Percentiles rank a stretch among this genome's conserved stretches.
These are phyloP conservation scores for Sebastolobus alascanus DNA, from an alignment of 2,797 vertebrate species.

Conservation along the genomic window DNA sequence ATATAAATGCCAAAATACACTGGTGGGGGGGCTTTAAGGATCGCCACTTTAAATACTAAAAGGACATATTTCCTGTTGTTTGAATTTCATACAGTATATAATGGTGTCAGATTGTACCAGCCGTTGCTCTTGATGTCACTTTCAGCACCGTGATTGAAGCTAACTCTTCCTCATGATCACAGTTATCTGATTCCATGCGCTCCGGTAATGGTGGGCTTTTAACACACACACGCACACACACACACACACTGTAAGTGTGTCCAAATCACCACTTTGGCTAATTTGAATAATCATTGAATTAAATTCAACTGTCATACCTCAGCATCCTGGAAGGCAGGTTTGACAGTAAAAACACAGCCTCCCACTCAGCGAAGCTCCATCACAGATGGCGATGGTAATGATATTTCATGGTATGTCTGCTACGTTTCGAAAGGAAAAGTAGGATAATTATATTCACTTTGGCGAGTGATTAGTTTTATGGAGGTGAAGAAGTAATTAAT, in stretches of 20 bases:
- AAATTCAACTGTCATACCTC: constrained; percentile 76
- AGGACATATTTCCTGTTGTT: constrained; percentile 2
- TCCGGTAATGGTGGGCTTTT: constrained; percentile 42
- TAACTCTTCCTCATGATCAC: constrained; percentile 50
- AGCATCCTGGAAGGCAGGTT: constrained; percentile 67
- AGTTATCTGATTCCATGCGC: constrained; percentile 63
- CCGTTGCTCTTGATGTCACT: constrained; percentile 33
- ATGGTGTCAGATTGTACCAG: background rate
- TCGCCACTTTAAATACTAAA: background rate
- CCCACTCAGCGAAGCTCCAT: constrained; percentile 64
- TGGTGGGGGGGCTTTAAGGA: no score
- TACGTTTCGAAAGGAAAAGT: constrained; percentile 76
- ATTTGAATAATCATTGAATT: constrained; percentile 80
- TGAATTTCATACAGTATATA: background rate
- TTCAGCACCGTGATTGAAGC: constrained; percentile 40
- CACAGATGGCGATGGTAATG: constrained; percentile 75
- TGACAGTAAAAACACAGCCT: constrained; percentile 75
- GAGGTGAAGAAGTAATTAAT: constrained; percentile 81
- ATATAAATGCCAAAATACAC: no score
- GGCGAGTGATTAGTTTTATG: constrained; percentile 80
- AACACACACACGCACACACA: constrained; percentile 49
- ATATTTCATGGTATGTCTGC: constrained; percentile 80
- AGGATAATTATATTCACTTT: constrained; percentile 80
- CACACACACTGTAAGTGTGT: constrained; percentile 56
- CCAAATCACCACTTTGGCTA: constrained; percentile 67